These are phyloP conservation scores for Corvus moneduloides DNA, from an alignment of 2,113 vertebrate species.

Conservation along the genomic window DNA sequence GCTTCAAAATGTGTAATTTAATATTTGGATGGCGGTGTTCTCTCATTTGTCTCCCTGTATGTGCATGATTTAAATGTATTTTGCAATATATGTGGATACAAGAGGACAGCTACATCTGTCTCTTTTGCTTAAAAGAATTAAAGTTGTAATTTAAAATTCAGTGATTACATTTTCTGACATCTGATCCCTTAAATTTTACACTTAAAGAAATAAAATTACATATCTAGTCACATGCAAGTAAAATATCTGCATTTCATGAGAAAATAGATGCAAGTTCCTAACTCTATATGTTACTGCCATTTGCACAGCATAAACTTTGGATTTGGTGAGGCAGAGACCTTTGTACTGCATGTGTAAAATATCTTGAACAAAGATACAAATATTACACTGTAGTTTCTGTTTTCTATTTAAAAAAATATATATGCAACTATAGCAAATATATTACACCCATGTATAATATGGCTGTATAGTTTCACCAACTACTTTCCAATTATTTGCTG, in stretches of 20 bases:
- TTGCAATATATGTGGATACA: not conserved
- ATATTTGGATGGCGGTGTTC: conserved; percentile 35
- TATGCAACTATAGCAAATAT: not conserved
- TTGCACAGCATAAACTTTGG: not conserved
- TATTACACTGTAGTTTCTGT: not conserved
- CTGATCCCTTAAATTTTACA: not conserved
- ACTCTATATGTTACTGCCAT: not conserved
- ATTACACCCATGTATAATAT: not conserved
- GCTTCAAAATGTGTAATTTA: conserved; percentile 69
- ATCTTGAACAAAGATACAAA: not conserved
- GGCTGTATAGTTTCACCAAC: not conserved
- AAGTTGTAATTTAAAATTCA: not conserved
- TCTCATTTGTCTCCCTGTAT: conserved; percentile 34
- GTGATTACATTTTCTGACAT: not conserved
- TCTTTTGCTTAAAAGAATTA: not conserved
- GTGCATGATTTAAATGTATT: not conserved
- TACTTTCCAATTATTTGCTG: not conserved
- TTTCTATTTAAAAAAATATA: not conserved
- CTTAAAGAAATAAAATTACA: not conserved
- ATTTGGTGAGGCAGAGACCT: not conserved
- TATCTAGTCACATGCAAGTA: not conserved
- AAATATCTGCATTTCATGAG: not conserved
- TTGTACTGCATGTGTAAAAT: not conserved
- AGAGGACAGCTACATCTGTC: conserved; percentile 2
- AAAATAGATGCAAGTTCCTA: not conserved